These are phyloP conservation scores for Cremastinae sp. DNA, from an alignment of 2,888 invertebrate species.

Conservation along the genomic window DNA sequence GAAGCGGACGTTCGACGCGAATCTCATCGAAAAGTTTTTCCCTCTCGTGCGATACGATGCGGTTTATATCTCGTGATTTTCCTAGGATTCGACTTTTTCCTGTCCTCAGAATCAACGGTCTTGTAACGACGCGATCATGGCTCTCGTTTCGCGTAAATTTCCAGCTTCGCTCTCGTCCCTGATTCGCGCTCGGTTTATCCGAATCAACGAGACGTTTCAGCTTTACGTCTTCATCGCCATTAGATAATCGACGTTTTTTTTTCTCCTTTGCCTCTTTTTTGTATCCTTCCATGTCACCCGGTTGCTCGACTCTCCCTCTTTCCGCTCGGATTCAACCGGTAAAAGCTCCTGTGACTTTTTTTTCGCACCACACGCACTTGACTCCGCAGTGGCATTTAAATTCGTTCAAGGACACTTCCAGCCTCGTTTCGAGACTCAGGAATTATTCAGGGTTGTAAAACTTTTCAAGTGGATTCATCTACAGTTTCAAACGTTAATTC, in stretches of 20 bases:
- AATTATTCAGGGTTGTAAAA: constrained; percentile 17
- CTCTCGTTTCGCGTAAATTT: constrained; percentile 21
- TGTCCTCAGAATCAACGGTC: constrained; percentile 37
- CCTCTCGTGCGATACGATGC: constrained; percentile 6
- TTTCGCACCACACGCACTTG: constrained; percentile 5
- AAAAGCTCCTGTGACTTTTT: constrained; percentile 6
- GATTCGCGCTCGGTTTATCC: constrained; percentile 35
- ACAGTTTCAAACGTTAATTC: constrained; percentile 2
- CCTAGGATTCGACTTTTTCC: constrained; percentile 21
- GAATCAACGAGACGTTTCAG: constrained; percentile 42
- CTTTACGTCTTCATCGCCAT: constrained; percentile 10
- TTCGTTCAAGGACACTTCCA: constrained; percentile 25
- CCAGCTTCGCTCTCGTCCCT: neutral
- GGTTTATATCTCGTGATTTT: constrained; percentile 31
- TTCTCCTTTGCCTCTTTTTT: neutral
- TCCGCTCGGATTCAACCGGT: neutral
- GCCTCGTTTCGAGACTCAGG: neutral
- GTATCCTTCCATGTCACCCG: neutral
- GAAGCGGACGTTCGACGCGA: constrained; percentile 13
- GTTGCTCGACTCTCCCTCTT: neutral
- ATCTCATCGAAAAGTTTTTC: constrained; percentile 49
- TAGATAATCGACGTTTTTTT: neutral
- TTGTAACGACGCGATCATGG: constrained; percentile 49
- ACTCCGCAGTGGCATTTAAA: constrained; percentile 43
- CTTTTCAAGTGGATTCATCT: constrained; percentile 40